These are phyloP conservation scores for Bungarus multicinctus DNA, from an alignment of 2,113 vertebrate species.

Conservation along the genomic window DNA sequence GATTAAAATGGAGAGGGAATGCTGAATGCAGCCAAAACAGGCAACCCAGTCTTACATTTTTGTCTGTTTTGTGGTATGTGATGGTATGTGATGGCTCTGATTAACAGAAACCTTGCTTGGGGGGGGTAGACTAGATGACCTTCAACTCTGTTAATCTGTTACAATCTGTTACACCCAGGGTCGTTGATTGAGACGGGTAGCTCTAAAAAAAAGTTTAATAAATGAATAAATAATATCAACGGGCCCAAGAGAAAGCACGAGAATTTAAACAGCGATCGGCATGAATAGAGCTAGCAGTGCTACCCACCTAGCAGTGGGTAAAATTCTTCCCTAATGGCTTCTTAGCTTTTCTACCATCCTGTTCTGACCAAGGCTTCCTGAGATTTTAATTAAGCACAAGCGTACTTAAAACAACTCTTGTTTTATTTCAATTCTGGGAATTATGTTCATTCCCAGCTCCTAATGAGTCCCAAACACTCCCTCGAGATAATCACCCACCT, in stretches of 20 bases:
- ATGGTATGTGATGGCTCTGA: background rate
- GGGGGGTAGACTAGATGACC: no score
- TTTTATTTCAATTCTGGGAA: no score
- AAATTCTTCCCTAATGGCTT: background rate
- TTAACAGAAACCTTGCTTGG: background rate
- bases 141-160: no score
- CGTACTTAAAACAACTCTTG: no score
- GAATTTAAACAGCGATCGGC: background rate
- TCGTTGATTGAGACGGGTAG: background rate
- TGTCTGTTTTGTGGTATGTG: background rate
- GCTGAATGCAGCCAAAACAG: background rate
- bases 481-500: no score
- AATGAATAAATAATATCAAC: background rate
- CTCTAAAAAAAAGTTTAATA: background rate
- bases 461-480: no score
- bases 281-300: background rate
- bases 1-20: background rate
- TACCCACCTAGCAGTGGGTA: background rate
- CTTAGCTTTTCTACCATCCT: background rate
- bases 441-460: no score
- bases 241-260: background rate
- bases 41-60: background rate
- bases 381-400: no score
- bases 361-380: no score
- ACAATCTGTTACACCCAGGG: no score